Evolutionary conservation across 1,140 invertebrate species (phyloP).

Genomic region (Bombus balteatus): DNA sequence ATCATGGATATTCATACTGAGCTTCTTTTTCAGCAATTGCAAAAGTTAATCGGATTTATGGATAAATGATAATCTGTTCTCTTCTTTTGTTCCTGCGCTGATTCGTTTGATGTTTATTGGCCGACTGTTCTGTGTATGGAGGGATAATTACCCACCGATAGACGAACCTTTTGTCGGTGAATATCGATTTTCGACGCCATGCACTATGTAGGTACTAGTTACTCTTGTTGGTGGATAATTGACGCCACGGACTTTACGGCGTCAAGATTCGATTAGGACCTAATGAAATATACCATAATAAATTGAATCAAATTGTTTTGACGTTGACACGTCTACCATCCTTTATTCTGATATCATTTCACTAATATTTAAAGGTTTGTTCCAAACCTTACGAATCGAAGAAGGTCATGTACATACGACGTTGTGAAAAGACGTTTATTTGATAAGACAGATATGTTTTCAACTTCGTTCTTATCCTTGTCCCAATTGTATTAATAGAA

Average conservation of each 20-base stretch:
- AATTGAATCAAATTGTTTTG: constrained; percentile 8
- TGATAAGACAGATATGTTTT: neutral
- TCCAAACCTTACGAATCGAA: neutral
- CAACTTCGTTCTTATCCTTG: no score
- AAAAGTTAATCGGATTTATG: neutral
- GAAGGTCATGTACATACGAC: neutral
- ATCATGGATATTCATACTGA: no score
- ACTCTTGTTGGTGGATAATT: constrained; percentile 28
- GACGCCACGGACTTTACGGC: neutral
- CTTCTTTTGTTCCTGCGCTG: neutral
- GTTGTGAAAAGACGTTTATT: neutral
- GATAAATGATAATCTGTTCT: neutral
- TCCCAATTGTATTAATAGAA: no score
- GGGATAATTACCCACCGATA: constrained; percentile 27
- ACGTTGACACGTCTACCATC: neutral
- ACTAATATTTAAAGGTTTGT: neutral
- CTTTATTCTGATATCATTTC: neutral
- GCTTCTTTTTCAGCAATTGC: neutral
- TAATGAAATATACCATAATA: constrained; percentile 12
- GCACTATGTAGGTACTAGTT: constrained; percentile 6
- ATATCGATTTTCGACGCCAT: constrained; percentile 25
- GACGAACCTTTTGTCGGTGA: constrained; percentile 29
- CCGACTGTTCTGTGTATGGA: neutral
- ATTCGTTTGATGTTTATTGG: constrained; percentile 24
- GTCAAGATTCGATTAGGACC: neutral